Evolutionary conservation across 2,888 invertebrate genomes (phyloP), one percentile per base, ranked within the genome.

Genomic region (Campopleginae sp.): DNA sequence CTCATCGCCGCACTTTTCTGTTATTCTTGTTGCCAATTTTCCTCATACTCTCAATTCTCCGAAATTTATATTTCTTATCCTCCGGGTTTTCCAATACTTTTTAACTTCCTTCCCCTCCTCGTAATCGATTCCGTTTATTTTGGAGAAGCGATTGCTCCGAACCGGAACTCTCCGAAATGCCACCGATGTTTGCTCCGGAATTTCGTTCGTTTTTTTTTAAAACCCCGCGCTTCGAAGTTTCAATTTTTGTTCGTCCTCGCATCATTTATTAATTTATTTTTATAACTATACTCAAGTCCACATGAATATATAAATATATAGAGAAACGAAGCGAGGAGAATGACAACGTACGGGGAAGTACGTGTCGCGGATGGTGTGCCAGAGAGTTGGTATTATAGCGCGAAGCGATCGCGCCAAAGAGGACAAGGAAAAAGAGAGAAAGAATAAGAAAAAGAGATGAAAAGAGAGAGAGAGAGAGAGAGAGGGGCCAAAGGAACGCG

Each of bases 401-500:
- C 68, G 48, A 54, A 44, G 77, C 71, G 23, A 68, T 76, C 66
- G 75, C 81, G 14, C 58, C 63, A 14, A 76, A 71, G 61, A 77
- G 54, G 63, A 84, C 58, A 51, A 82, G 75, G 72, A 80, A 63
- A 80, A 72, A 33, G 33, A 51, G 82, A 72, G 51, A 51, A 80
- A 63, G 61, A 54, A 70, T 58, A 70, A 70, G 75, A 42, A 51
- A 65, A 78, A 68, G 31, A 70, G 83, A 75, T 33, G 33, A n/a
- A n/a, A n/a, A n/a, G 42, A 61, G 80, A 66, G 46, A 71, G 84
- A 71, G 68, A 66, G 79, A 54, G 72, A 51, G 42, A 66, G 14
- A 27, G 74, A 44, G 74, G 82, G 61, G 75, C 48, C 79, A 82
- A 78, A 82, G 82, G 84, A 82, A 83, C 83, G 86, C 80, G 87